A percentile compares a stretch with the other conserved stretches of the same genome.
These are phyloP conservation scores for Spilarctia lutea DNA, from an alignment of 2,888 invertebrate genomes.

Conservation along the genomic window DNA sequence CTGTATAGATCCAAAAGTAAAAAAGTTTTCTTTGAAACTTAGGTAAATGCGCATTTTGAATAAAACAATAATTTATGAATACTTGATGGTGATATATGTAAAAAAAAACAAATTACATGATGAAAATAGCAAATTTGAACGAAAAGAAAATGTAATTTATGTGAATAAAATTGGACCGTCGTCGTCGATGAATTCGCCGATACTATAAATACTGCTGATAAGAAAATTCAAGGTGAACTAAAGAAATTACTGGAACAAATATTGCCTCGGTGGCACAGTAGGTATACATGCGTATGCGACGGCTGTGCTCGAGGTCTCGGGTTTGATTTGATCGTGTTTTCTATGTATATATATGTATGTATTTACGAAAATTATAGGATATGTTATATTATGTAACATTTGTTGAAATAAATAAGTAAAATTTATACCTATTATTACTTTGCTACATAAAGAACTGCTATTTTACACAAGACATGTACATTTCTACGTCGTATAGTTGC, in stretches of 20 bases:
- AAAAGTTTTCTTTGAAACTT: neutral
- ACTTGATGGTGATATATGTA: neutral
- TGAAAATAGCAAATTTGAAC: neutral
- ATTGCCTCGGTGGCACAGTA: too few species aligned
- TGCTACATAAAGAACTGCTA: neutral
- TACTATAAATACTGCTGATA: conserved; percentile 4
- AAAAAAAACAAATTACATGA: neutral
- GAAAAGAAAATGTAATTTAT: neutral
- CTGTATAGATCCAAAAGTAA: neutral
- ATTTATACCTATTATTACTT: neutral
- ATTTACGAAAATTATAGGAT: too few species aligned
- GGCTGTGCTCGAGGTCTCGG: too few species aligned
- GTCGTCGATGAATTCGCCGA: neutral
- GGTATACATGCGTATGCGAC: too few species aligned
- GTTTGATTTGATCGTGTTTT: too few species aligned
- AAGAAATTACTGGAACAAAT: neutral
- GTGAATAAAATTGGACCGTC: neutral
- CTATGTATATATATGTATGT: too few species aligned
- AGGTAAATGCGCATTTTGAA: neutral
- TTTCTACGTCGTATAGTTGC: neutral
- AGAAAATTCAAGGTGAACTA: conserved; percentile 2
- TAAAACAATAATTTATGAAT: too few species aligned
- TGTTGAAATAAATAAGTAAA: too few species aligned
- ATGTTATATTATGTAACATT: too few species aligned
- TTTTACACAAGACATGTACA: neutral